Conservation (phyloP, 1,140 invertebrate genomes). For the Microplitis mediator region DNA sequence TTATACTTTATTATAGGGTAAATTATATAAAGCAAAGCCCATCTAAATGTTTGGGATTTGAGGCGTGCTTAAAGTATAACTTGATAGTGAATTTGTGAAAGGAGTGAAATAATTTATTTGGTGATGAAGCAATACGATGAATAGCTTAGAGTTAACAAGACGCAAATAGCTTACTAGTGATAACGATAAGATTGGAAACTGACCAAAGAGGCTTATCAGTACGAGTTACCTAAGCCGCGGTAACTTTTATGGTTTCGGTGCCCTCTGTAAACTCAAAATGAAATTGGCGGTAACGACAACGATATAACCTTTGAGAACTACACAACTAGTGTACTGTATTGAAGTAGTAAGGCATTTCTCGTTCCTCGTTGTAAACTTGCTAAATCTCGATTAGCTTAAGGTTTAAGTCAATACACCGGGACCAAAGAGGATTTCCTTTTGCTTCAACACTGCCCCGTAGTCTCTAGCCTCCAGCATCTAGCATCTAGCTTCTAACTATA, state of each 20-base stretch:
- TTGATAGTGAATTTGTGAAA: too few relatives aligned
- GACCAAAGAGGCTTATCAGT: constrained; percentile 2
- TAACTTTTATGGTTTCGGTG: background rate
- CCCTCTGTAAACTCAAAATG: background rate
- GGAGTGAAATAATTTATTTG: too few relatives aligned
- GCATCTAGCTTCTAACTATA: background rate
- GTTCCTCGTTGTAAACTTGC: background rate
- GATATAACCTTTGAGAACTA: background rate
- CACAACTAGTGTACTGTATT: too few relatives aligned
- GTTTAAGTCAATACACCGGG: background rate
- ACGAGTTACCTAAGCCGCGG: background rate
- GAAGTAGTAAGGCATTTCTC: too few relatives aligned
- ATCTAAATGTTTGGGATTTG: too few relatives aligned
- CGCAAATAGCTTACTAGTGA: constrained; percentile 4
- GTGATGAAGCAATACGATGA: too few relatives aligned
- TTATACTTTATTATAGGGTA: too few relatives aligned
- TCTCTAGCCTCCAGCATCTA: background rate
- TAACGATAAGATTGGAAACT: constrained; percentile 7
- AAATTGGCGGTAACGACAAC: background rate
- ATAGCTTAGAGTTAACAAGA: background rate
- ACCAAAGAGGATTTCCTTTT: constrained; percentile 8
- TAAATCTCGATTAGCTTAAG: constrained; percentile 14
- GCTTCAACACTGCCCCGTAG: background rate
- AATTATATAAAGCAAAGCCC: too few relatives aligned
- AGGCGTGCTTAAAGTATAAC: too few relatives aligned